A percentile compares a stretch with the other conserved stretches of the same genome.
These are phyloP conservation scores for Camarhynchus parvulus DNA, from an alignment of 2,113 vertebrate species.

Conservation along the genomic window DNA sequence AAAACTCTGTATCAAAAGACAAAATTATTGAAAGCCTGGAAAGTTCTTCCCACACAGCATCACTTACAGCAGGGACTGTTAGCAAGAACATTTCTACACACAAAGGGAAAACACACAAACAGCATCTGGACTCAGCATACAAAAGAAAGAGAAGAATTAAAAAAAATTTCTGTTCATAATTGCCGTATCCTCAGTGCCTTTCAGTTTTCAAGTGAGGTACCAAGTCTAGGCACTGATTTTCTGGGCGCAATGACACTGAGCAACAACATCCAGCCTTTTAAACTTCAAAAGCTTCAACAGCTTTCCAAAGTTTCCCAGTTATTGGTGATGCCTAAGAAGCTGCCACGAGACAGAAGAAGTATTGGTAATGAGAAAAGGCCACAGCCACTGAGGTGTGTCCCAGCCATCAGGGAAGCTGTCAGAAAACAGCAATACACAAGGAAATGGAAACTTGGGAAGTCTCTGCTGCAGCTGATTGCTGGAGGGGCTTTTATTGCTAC, in stretches of 20 bases:
- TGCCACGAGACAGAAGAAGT: background rate
- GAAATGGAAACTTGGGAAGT: background rate
- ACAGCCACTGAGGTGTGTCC: background rate
- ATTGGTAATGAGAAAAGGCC: background rate
- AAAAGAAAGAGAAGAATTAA: background rate
- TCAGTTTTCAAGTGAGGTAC: background rate
- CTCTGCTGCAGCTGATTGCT: background rate
- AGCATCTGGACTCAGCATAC: background rate
- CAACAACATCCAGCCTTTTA: background rate
- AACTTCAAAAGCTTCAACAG: background rate
- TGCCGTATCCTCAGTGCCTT: background rate
- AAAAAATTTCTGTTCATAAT: background rate
- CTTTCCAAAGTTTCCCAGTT: background rate
- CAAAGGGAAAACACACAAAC: background rate
- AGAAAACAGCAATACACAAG: background rate
- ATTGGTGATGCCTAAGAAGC: background rate
- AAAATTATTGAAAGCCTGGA: background rate
- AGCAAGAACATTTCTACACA: background rate
- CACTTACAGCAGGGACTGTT: background rate
- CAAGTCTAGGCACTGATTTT: background rate
- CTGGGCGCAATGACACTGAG: background rate
- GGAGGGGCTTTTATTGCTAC: background rate
- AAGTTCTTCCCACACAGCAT: background rate
- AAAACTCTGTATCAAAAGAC: background rate
- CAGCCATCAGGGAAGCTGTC: fast-evolving